Conservation (phyloP, 2,113 vertebrate genomes). For the Dendrocopos noguchii region DNA sequence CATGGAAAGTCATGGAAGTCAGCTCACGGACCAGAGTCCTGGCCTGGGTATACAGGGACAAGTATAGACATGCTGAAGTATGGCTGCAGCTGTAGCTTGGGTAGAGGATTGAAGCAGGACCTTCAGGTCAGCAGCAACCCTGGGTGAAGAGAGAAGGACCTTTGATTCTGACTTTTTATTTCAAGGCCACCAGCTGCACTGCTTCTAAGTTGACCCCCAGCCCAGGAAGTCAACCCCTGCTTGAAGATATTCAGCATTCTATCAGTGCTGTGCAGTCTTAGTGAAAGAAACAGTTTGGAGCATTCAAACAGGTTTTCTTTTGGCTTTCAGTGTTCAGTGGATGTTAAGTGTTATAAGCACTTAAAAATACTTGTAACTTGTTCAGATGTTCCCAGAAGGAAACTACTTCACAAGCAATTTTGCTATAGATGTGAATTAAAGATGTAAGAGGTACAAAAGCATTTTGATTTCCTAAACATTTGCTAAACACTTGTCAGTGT, state of each 20-base stretch:
- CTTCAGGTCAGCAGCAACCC: background rate
- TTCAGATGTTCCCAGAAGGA: constrained; percentile 12
- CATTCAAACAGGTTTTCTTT: background rate
- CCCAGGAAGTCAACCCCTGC: background rate
- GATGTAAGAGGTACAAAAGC: background rate
- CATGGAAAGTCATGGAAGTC: background rate
- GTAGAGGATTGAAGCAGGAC: accelerated
- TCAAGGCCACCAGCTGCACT: background rate
- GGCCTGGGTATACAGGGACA: background rate
- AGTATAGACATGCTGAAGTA: background rate
- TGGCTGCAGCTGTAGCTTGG: background rate
- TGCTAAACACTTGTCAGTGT: background rate
- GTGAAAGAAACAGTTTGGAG: background rate
- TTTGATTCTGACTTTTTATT: background rate
- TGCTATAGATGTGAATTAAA: background rate
- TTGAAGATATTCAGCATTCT: background rate
- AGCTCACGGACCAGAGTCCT: background rate
- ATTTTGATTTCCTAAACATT: background rate
- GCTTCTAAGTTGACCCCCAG: background rate
- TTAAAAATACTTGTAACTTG: background rate
- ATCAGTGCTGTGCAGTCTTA: background rate
- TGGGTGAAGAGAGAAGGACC: background rate
- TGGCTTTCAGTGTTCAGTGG: background rate
- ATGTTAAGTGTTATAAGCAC: background rate
- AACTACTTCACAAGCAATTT: background rate